Percentiles rank a stretch among this genome's conserved stretches.
Conservation (phyloP, 2,888 invertebrate species). For the Laothoe populi region DNA sequence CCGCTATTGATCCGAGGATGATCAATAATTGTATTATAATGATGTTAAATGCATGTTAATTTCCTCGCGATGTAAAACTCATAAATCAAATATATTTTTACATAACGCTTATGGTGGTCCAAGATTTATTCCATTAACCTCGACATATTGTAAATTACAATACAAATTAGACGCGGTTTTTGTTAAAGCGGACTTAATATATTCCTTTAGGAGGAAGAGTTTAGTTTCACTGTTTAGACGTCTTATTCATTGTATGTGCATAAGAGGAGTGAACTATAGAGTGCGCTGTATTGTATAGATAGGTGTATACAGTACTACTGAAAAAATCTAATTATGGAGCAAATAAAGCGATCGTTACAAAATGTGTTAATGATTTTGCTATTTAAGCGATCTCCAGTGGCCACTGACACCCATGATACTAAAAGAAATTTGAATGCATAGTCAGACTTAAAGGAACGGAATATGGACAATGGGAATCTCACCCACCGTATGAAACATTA, state of each 20-base stretch:
- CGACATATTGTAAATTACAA: constrained; percentile 1
- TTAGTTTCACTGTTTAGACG: neutral
- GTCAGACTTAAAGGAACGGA: no score
- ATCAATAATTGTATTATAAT: constrained; percentile 52
- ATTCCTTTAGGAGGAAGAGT: neutral
- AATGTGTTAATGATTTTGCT: no score
- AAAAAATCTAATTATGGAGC: no score
- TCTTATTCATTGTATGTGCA: neutral
- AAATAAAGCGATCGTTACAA: no score
- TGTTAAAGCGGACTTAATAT: neutral
- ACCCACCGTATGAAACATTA: no score
- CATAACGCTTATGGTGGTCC: constrained; percentile 13
- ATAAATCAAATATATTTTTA: constrained; percentile 42
- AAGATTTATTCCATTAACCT: neutral
- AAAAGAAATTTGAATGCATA: no score
- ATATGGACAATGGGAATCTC: no score
- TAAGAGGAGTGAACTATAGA: neutral
- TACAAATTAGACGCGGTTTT: constrained; percentile 11
- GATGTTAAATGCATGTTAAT: constrained; percentile 51
- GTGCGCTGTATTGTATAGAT: no score
- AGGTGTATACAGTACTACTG: no score
- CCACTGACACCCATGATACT: no score
- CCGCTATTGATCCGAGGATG: constrained; percentile 16
- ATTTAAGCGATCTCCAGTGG: no score
- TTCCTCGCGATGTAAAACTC: constrained; percentile 43